Evolutionary conservation across 2,888 invertebrate species (phyloP), one percentile per base, ranked within the genome.

Genomic region (Eristalis arbustorum): DNA sequence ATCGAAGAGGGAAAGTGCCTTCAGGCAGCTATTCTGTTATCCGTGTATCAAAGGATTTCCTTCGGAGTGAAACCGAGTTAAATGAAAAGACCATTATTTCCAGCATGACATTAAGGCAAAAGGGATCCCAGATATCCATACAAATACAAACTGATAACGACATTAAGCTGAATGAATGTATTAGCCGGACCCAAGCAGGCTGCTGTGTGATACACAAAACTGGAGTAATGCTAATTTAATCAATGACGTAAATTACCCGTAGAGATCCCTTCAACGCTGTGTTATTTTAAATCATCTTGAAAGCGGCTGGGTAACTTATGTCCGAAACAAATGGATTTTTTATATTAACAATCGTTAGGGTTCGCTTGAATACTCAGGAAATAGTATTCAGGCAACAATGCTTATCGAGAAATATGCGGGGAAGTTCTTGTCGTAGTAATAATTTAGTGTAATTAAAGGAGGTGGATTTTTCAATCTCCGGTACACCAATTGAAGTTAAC

Each of bases 41-140:
- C 23, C 49, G 14, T 28, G 78, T 34, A 78, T 78, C 71, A 66
- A 78, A 71, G 78, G 64, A 64, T 78, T 66, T 72, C 31, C 40
- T 57, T 49, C n/a, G 14, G 14, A 56, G 31, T 23, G 61, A 42
- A 34, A 22, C 23, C 49, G 49, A 56, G 76, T 31, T 56, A 56
- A 78, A 72, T 78, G 59, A 42, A 78, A 78, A 78, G 64, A 42
- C 64, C 78, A 78, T 78, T 78, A 78, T 71, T 78, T 78, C 78
- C 71, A 78, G 71, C 42, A 78, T 31, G 31, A 13, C 28, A 71
- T 64, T 71, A 66, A 72, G 71, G 57, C 14, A 78, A 49, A n/a
- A 69, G 56, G 63, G 61, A 68, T 68, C 22, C 68, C 28, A 69
- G 66, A 78, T 72, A 72, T 71, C 42, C 22, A 57, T 22, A 71